Conservation (phyloP, 2,797 vertebrate species). For the Pipistrellus pipistrellus region DNA sequence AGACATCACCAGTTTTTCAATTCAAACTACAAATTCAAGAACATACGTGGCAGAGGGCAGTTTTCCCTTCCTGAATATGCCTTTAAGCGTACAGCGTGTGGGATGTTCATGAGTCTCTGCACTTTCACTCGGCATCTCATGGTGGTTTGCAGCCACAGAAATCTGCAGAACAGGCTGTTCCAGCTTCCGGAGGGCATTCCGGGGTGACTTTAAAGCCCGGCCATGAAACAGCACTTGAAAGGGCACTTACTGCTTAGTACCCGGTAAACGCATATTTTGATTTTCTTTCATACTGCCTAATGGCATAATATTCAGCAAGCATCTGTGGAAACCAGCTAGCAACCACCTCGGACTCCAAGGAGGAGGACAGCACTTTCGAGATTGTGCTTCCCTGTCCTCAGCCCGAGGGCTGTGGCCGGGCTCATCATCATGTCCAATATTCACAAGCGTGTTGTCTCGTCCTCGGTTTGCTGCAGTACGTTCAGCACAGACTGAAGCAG, state of each 20-base stretch:
- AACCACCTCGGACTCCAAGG: constrained; percentile 87
- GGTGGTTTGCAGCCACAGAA: constrained; percentile 82
- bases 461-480: constrained; percentile 74
- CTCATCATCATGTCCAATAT: constrained; percentile 86
- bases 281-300: constrained; percentile 89
- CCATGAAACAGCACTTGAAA: constrained; percentile 88
- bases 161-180: constrained; percentile 83
- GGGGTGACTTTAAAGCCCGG: constrained; percentile 85
- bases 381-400: constrained; percentile 79
- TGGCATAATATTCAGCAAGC: constrained; percentile 88
- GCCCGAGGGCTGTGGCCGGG: constrained; percentile 73
- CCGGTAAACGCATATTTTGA: constrained; percentile 89
- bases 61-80: constrained; percentile 22
- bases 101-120: constrained; percentile 30
- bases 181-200: constrained; percentile 84
- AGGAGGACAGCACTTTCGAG: constrained; percentile 81
- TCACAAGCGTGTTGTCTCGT: constrained; percentile 83
- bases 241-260: constrained; percentile 88
- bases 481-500: constrained; percentile 72
- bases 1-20: constrained; percentile 62
- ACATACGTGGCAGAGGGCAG: not conserved
- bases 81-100: constrained; percentile 38
- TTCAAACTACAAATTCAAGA: constrained; percentile 39
- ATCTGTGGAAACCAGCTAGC: constrained; percentile 85
- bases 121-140: constrained; percentile 74